Conservation (phyloP, 2,797 vertebrate genomes). For the Tangara arthus region DNA sequence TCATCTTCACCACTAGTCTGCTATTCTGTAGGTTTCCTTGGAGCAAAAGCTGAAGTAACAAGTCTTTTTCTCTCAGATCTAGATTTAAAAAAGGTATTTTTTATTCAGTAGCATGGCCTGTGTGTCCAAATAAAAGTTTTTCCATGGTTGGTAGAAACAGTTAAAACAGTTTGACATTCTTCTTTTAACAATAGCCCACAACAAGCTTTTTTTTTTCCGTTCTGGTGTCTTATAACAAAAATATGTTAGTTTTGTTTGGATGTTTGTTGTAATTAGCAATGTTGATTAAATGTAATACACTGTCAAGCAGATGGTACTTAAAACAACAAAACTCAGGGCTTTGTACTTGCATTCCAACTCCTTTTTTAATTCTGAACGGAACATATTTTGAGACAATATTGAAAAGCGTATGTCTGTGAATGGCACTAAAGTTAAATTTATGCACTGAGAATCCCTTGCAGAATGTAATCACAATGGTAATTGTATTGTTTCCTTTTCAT, state of each 20-base stretch:
- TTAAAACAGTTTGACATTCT: neutral
- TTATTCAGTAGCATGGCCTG: neutral
- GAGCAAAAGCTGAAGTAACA: neutral
- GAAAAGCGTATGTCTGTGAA: neutral
- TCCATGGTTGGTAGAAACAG: neutral
- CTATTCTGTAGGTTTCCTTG: neutral
- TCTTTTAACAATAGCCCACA: neutral
- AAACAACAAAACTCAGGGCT: constrained; percentile 41
- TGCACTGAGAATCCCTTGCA: neutral
- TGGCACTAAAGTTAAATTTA: constrained; percentile 3
- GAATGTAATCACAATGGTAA: neutral
- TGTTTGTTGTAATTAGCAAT: constrained; percentile 53
- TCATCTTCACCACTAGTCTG: neutral
- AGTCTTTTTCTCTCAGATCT: neutral
- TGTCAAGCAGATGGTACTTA: constrained; percentile 59
- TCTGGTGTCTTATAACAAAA: neutral
- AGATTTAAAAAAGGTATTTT: neutral
- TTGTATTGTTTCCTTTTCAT: neutral
- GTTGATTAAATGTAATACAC: constrained; percentile 38
- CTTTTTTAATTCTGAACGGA: constrained; percentile 26
- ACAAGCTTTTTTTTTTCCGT: neutral
- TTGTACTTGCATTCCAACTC: constrained; percentile 48
- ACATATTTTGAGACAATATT: constrained; percentile 40
- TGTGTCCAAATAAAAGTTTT: neutral
- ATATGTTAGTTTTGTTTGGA: constrained; percentile 28